phyloP scores from a whole-genome alignment of 1,140 invertebrate species.

The Rhagoletis zephyria region DNA sequence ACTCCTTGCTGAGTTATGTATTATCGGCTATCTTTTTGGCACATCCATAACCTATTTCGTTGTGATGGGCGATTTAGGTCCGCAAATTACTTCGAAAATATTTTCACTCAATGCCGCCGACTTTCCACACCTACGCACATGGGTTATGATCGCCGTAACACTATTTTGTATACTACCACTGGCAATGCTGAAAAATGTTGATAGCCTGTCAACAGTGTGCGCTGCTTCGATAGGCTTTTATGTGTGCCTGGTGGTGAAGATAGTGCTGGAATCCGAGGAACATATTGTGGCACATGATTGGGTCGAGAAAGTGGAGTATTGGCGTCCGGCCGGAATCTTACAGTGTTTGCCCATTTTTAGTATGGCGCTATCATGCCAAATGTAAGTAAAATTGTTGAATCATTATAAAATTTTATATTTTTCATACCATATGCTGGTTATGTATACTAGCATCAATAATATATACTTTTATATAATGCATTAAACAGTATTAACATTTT shows the following conservation, averaged over 20 bases:
- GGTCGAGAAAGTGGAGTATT: constrained; percentile 84
- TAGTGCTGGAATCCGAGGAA: constrained; percentile 82
- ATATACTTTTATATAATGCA: no score
- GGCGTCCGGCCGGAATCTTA: constrained; percentile 87
- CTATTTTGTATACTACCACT: constrained; percentile 91
- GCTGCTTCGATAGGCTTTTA: constrained; percentile 93
- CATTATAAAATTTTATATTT: background rate
- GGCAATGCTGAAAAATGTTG: constrained; percentile 90
- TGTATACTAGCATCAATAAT: no score
- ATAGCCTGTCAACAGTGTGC: constrained; percentile 89
- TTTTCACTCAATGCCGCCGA: constrained; percentile 83
- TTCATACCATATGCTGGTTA: background rate
- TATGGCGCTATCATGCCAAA: constrained; percentile 95
- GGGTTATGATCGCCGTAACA: constrained; percentile 77
- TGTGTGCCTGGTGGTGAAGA: constrained; percentile 89
- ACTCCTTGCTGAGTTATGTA: constrained; percentile 90
- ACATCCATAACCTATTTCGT: constrained; percentile 97
- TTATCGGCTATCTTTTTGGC: constrained; percentile 94
- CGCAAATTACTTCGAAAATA: constrained; percentile 88
- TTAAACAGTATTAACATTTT: no score
- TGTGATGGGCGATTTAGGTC: constrained; percentile 96
- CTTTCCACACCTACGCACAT: constrained; percentile 67
- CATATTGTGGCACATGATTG: constrained; percentile 84
- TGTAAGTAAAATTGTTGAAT: constrained; percentile 77
- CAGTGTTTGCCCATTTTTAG: constrained; percentile 95